Percentiles rank a stretch among this genome's conserved stretches.
These are phyloP conservation scores for Girardia tigrina DNA, from an alignment of 2,888 invertebrate genomes.

Conservation along the genomic window DNA sequence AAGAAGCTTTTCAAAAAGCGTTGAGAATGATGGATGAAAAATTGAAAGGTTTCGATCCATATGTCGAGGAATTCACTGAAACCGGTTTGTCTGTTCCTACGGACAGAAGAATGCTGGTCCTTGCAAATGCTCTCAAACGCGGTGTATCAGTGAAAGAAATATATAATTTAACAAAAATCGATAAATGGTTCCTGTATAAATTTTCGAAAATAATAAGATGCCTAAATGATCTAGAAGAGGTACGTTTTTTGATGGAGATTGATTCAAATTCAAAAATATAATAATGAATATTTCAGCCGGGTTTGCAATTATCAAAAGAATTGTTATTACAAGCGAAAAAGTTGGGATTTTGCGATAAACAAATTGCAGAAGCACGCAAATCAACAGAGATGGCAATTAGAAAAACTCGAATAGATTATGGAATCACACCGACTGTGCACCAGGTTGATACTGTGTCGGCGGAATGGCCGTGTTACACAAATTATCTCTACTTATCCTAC, in stretches of 20 bases:
- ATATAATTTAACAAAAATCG: constrained; percentile 85
- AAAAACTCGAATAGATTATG: constrained; percentile 40
- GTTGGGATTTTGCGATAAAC: constrained; percentile 88
- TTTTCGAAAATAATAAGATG: constrained; percentile 70
- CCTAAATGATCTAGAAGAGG: constrained; percentile 30
- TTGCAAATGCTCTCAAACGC: constrained; percentile 73
- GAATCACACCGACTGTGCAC: constrained; percentile 40
- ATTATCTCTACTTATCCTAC: constrained; percentile 94
- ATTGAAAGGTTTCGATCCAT: constrained; percentile 71
- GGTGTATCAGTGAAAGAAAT: constrained; percentile 69
- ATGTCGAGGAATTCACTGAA: constrained; percentile 63
- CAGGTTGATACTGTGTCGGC: constrained; percentile 91
- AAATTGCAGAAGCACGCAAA: constrained; percentile 61
- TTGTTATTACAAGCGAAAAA: constrained; percentile 70
- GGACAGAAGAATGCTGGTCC: constrained; percentile 84
- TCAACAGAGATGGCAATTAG: constrained; percentile 64
- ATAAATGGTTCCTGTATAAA: constrained; percentile 85
- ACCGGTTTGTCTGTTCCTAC: constrained; percentile 75
- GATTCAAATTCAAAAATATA: not conserved
- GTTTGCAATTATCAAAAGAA: constrained; percentile 40
- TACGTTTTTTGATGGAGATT: no score
- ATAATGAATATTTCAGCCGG: not conserved
- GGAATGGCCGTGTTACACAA: constrained; percentile 95
- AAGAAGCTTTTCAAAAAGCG: constrained; percentile 98
- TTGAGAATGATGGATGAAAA: constrained; percentile 86